A percentile compares a stretch with the other conserved stretches of the same genome.
Evolutionary conservation across 2,113 vertebrate species (phyloP).

Genomic region (Corydoras maculifer): DNA sequence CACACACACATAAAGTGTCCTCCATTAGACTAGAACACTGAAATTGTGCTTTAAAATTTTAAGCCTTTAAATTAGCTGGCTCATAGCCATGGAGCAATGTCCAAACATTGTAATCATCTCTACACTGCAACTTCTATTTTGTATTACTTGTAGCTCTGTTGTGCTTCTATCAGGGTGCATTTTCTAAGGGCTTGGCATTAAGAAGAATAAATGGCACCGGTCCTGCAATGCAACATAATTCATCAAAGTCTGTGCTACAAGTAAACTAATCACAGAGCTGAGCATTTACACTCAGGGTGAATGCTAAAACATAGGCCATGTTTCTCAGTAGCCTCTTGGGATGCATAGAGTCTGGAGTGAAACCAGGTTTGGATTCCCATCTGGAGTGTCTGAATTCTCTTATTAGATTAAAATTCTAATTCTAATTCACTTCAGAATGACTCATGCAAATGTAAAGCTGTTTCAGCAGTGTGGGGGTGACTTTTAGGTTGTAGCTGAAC

Average conservation of each 20-base stretch:
- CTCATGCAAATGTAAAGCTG: not conserved
- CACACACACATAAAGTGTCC: too few relatives aligned
- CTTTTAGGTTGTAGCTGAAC: not conserved
- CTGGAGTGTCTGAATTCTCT: constrained; percentile 2
- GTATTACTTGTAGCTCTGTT: constrained; percentile 34
- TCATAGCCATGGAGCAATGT: not conserved
- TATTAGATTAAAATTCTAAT: not conserved
- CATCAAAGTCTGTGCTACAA: constrained; percentile 41
- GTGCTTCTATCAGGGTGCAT: constrained; percentile 36
- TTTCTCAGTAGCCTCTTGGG: constrained; percentile 23
- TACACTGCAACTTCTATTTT: constrained; percentile 22
- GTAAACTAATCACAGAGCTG: constrained; percentile 34
- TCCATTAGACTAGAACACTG: too few relatives aligned
- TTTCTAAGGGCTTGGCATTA: constrained; percentile 44
- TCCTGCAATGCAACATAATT: constrained; percentile 40
- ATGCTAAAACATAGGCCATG: constrained; percentile 39
- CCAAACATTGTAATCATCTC: not conserved
- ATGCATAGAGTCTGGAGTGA: constrained; percentile 6
- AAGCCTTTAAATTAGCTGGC: not conserved
- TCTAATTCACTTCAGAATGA: constrained; percentile 4
- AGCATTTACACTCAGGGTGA: constrained; percentile 33
- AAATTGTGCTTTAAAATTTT: too few relatives aligned
- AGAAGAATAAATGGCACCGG: constrained; percentile 45
- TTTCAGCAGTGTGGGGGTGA: not conserved
- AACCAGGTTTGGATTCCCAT: constrained; percentile 24